Evolutionary conservation across 2,797 vertebrate genomes (phyloP).

Genomic region (Bovichtus diacanthus): DNA sequence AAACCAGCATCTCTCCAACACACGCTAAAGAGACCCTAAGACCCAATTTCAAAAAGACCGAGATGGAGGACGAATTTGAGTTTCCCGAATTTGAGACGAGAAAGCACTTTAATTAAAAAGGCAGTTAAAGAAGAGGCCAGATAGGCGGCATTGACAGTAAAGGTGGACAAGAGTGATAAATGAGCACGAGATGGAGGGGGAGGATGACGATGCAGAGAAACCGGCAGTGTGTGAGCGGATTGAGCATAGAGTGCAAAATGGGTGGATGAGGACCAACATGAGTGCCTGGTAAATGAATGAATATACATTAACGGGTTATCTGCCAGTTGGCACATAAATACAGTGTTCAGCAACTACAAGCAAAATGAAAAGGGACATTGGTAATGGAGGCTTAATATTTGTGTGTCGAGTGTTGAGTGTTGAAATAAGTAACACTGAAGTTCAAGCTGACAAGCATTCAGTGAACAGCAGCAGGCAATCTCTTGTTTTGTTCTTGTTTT

Average conservation of each 20-base stretch:
- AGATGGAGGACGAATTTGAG: conserved; percentile 6
- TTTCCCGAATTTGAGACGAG: not conserved
- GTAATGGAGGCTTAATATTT: conserved; percentile 5
- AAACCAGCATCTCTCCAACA: not conserved
- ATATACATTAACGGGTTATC: conserved; percentile 44
- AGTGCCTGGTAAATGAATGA: conserved; percentile 23
- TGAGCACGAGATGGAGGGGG: conserved; percentile 33
- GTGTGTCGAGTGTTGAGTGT: too few relatives aligned
- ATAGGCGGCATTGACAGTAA: not conserved
- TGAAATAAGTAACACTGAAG: conserved; percentile 12
- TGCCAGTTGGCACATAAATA: conserved; percentile 19
- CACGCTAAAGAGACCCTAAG: not conserved
- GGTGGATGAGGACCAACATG: conserved; percentile 16
- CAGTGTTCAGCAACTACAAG: not conserved
- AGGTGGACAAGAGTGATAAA: conserved; percentile 41
- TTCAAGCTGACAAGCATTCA: conserved; percentile 10
- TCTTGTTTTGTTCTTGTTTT: conserved; percentile 24
- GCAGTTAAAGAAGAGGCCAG: conserved; percentile 9
- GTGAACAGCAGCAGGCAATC: not conserved
- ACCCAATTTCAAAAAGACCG: conserved; percentile 7
- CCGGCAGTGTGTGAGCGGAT: conserved; percentile 19
- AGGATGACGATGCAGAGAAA: conserved; percentile 23
- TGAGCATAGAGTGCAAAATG: conserved; percentile 8
- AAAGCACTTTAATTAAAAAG: conserved; percentile 14
- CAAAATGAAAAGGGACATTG: not conserved